phyloP scores from a whole-genome alignment of 53 echinoderm and acorn worm species.

The Henricia sp. region DNA sequence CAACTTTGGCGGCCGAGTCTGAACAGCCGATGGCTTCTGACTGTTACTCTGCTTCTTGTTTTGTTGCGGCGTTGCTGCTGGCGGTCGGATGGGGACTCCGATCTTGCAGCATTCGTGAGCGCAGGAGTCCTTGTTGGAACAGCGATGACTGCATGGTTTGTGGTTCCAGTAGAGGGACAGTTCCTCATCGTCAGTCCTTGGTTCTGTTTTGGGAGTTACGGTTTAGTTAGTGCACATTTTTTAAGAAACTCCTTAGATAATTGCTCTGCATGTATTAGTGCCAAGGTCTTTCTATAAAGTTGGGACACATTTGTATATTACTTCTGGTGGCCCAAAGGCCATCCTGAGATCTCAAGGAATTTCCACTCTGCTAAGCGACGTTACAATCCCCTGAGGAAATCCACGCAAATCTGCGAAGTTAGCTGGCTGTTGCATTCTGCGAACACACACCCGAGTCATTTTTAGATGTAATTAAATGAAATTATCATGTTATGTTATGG shows the following conservation, averaged over 20 bases:
- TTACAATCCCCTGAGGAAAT: no score
- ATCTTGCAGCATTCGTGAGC: conserved; percentile 87
- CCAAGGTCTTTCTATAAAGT: no score
- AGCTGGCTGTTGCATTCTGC: no score
- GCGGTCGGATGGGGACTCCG: conserved; percentile 55
- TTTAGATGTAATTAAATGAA: no score
- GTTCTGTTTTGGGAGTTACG: not conserved
- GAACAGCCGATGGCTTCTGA: not conserved
- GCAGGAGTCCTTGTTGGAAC: conserved; percentile 79
- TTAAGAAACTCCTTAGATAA: not conserved
- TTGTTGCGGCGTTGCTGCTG: conserved; percentile 2
- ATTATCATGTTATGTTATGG: no score
- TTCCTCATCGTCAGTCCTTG: conserved; percentile 14
- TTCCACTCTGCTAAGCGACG: no score
- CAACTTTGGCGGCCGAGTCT: not conserved
- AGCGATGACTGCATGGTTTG: conserved; percentile 83
- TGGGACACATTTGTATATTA: no score
- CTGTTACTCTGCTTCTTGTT: not conserved
- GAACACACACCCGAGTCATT: no score
- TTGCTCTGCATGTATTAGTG: not conserved
- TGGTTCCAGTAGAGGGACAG: conserved; percentile 43
- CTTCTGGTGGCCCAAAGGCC: no score
- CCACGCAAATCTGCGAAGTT: no score
- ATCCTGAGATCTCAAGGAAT: no score
- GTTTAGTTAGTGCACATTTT: no score